Evolutionary conservation across 1,140 invertebrate species (phyloP).

Genomic region (Pseudomyrmex pallidus): DNA sequence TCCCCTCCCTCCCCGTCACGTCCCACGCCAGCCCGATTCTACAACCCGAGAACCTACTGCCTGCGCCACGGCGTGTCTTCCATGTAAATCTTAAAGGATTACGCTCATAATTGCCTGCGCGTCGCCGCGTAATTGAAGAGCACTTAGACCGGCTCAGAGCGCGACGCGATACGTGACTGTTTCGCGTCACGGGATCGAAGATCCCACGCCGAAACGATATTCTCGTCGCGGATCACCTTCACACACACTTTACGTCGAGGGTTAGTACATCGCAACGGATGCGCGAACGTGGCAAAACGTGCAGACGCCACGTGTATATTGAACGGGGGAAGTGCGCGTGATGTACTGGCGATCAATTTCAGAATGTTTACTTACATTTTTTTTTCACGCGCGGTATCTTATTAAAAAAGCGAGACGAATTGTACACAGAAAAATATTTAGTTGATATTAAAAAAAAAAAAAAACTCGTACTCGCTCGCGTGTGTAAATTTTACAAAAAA

Average conservation of each 20-base stretch:
- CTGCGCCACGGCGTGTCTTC: slow-evolving; percentile 12
- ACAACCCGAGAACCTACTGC: slow-evolving; percentile 31
- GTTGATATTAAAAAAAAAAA: too few relatives aligned
- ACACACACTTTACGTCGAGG: background rate
- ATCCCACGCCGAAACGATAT: slow-evolving; percentile 39
- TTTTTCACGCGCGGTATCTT: background rate
- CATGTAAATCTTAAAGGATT: slow-evolving; percentile 73
- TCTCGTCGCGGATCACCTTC: slow-evolving; percentile 7
- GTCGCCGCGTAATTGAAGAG: slow-evolving; percentile 70
- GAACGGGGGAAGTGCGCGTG: too few relatives aligned
- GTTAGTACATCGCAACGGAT: background rate
- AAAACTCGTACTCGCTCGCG: too few relatives aligned
- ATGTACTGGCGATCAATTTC: background rate
- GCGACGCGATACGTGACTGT: slow-evolving; percentile 47
- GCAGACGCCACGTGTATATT: background rate
- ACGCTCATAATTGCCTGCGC: slow-evolving; percentile 73
- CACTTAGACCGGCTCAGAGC: slow-evolving; percentile 58
- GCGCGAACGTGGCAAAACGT: slow-evolving; percentile 16
- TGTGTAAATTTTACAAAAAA: too few relatives aligned
- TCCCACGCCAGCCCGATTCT: slow-evolving; percentile 27
- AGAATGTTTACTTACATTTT: background rate
- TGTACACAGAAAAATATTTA: background rate
- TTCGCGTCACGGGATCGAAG: slow-evolving; percentile 30
- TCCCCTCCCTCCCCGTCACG: background rate
- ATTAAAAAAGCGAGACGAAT: background rate